phyloP scores from a whole-genome alignment of 2,113 vertebrate species.

The Grus americana region DNA sequence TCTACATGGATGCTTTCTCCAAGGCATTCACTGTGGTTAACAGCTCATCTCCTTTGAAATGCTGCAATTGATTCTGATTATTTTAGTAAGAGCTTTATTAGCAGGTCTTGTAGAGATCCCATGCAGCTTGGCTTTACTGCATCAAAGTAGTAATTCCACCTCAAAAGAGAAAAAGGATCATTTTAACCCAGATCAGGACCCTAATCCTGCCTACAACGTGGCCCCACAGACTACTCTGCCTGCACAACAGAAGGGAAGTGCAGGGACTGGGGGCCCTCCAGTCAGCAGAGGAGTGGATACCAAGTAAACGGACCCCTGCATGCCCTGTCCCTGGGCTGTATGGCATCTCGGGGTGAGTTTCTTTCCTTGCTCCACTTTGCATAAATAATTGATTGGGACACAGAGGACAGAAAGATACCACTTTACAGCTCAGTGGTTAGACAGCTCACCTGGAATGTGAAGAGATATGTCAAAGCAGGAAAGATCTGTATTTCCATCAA shows the following conservation, averaged over 20 bases:
- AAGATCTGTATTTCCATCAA: not conserved
- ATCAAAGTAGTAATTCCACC: not conserved
- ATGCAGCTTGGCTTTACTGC: not conserved
- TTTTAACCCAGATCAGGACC: not conserved
- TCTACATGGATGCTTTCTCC: not conserved
- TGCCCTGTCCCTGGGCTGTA: not conserved
- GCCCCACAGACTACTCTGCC: not conserved
- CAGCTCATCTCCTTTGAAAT: not conserved
- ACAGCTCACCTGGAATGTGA: not conserved
- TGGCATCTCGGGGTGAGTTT: not conserved
- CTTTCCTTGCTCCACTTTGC: not conserved
- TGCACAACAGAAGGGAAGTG: not conserved
- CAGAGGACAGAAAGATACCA: not conserved
- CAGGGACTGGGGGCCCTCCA: no score
- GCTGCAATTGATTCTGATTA: not conserved
- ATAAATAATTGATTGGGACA: conserved; percentile 19
- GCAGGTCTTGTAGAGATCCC: not conserved
- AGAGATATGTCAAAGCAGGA: not conserved
- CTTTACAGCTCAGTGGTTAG: not conserved
- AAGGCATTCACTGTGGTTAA: not conserved
- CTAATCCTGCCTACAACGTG: not conserved
- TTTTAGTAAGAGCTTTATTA: not conserved
- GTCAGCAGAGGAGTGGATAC: rapidly evolving
- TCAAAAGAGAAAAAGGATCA: not conserved
- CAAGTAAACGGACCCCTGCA: not conserved